phyloP scores from a whole-genome alignment of 2,888 invertebrate genomes.

The Neoscelio sp. region DNA sequence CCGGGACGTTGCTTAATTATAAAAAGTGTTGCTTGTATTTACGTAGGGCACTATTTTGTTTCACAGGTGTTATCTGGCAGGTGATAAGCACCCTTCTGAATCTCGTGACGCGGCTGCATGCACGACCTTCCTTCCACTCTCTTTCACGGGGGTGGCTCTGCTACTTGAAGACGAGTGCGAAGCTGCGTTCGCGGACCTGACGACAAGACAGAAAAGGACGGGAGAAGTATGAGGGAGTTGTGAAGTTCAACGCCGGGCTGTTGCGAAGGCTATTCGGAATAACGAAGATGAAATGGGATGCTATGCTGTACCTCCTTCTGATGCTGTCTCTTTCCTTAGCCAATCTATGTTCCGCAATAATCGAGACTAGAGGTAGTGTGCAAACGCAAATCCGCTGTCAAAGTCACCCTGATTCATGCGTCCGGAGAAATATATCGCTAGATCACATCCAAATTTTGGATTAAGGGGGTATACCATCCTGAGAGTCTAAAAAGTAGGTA shows the following conservation, averaged over 20 bases:
- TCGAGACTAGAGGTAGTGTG: conserved; percentile 75
- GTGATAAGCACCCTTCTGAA: conserved; percentile 74
- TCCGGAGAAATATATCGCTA: neutral
- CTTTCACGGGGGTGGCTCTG: conserved; percentile 20
- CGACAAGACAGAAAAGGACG: conserved; percentile 22
- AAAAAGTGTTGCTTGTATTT: conserved; percentile 60
- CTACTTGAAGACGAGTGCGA: conserved; percentile 43
- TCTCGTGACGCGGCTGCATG: conserved; percentile 42
- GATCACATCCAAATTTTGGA: no score
- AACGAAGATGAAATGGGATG: conserved; percentile 79
- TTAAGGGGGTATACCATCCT: no score
- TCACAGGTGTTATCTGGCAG: conserved; percentile 73
- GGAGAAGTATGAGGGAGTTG: conserved; percentile 66
- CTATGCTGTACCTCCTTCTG: conserved; percentile 72
- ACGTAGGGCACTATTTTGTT: conserved; percentile 59
- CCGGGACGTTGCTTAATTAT: conserved; percentile 55
- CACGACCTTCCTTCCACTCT: conserved; percentile 43
- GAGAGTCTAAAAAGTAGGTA: no score
- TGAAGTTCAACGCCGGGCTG: conserved; percentile 58
- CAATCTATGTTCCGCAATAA: conserved; percentile 73
- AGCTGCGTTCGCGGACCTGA: neutral
- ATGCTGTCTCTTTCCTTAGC: conserved; percentile 72
- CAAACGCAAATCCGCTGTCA: conserved; percentile 8
- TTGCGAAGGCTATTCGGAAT: conserved; percentile 67
- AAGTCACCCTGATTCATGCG: conserved; percentile 11